These are phyloP conservation scores for Timema cristinae DNA, from an alignment of 2,888 invertebrate species.

Conservation along the genomic window DNA sequence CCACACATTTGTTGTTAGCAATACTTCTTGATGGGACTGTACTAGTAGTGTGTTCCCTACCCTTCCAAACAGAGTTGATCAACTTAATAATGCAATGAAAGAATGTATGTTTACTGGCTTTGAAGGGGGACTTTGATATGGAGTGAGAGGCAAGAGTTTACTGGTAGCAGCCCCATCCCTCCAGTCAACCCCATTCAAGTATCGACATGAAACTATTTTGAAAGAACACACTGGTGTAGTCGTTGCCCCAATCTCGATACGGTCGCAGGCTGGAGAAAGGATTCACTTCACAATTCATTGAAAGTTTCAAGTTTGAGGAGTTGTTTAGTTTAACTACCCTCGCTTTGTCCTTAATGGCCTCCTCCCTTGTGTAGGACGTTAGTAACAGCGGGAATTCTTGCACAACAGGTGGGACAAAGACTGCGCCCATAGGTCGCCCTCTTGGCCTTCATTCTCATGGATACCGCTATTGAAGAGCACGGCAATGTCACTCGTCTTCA, in stretches of 20 bases:
- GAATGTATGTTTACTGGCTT: too few relatives aligned
- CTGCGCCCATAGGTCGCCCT: background rate
- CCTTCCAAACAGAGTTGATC: too few relatives aligned
- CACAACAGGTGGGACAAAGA: conserved; percentile 3
- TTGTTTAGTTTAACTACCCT: background rate
- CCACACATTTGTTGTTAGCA: too few relatives aligned
- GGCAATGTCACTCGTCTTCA: background rate
- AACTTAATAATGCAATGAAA: too few relatives aligned
- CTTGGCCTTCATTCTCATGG: conserved; percentile 9
- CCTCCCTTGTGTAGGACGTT: conserved; percentile 14
- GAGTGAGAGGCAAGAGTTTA: too few relatives aligned
- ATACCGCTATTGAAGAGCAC: conserved; percentile 14
- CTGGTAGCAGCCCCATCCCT: too few relatives aligned
- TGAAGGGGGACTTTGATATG: too few relatives aligned
- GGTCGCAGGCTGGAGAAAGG: conserved; percentile 5
- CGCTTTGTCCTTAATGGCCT: conserved; percentile 6
- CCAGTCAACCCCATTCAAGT: too few relatives aligned
- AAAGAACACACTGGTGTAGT: conserved; percentile 6
- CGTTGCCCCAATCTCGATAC: conserved; percentile 16
- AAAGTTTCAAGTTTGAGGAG: background rate
- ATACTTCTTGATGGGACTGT: too few relatives aligned
- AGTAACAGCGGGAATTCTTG: background rate
- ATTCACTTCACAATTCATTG: conserved; percentile 1
- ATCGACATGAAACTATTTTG: conserved; percentile 7
- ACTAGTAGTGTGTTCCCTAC: too few relatives aligned